Base-by-base conservation (phyloP, 2,113 vertebrate species). In the Parus major region DNA sequence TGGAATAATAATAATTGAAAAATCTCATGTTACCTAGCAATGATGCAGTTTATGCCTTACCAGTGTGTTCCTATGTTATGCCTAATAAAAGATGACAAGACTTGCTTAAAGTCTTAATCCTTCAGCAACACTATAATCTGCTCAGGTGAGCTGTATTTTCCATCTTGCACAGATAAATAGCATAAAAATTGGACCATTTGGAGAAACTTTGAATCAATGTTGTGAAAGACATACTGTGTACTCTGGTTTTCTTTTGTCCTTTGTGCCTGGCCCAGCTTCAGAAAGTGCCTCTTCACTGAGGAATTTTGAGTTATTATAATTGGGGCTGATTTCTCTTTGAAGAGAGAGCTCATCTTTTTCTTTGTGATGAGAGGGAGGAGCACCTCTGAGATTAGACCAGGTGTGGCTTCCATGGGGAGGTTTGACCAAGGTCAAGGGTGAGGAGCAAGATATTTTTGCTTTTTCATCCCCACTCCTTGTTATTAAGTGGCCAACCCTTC, bases 91-190 rank as follows among this genome's bases (percentile, higher is more conserved):
- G n/a, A 91, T 66, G 85, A 86, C 88, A 96, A 69, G 86, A 77
- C 73, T 96, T 77, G 60, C 65, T 94, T 86, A 39, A 95, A 88
- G 60, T 92, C 84, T 95, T 93, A 95, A 93, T 95, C 82, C 50
- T 69, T 90, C 65, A 90, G 63, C 92, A 90, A 39, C 39, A 14
- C 61, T 86, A 7, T 66, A 94, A 88, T 95, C 90, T 95, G 15
- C 49, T 64, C 65, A 36, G 55, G 41, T 95, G 86, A 96, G 50
- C 68, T 84, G 69, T 66, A 57, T 94, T 96, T 96, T 90, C 83
- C 76, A 65, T 88, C 35, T 82, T 90, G 68, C 57, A 59, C 64
- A 80, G 71, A 90, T 80, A 95, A 95, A 84, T 36, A 82, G 60
- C 78, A 73, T 76, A 79, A 86, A 95, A 95, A 82, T 46, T 41